Percentiles rank a stretch among this genome's conserved stretches.
Conservation (phyloP, 1,140 invertebrate genomes). For the Camponotus vicinus region DNA sequence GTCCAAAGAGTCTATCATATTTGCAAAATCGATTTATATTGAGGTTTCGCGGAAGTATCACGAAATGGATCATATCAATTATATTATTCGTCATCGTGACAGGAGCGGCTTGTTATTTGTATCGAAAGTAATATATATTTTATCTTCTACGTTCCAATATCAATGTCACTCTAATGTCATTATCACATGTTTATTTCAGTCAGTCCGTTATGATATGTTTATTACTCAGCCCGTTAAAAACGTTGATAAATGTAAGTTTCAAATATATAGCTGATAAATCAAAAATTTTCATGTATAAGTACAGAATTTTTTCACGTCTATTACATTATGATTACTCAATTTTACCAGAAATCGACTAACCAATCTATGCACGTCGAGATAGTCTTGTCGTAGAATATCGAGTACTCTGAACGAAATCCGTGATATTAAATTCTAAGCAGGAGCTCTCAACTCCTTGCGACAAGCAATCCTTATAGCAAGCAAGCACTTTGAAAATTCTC, state of each 20-base stretch:
- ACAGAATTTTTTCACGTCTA: background rate
- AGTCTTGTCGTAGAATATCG: conserved; percentile 11
- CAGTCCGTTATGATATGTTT: background rate
- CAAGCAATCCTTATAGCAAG: background rate
- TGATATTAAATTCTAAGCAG: background rate
- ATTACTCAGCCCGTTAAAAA: no score
- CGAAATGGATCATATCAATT: conserved; percentile 61
- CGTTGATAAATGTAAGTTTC: background rate
- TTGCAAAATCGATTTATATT: conserved; percentile 33
- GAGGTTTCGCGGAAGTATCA: background rate
- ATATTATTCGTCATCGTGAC: conserved; percentile 39
- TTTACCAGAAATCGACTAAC: conserved; percentile 5
- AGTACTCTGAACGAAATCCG: background rate
- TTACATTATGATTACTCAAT: background rate
- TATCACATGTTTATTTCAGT: no score
- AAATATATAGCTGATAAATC: background rate
- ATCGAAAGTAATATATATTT: conserved; percentile 56
- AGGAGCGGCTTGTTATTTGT: conserved; percentile 28
- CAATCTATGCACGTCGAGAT: conserved; percentile 36
- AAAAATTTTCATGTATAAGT: background rate
- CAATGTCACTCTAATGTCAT: background rate
- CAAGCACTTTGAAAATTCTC: background rate
- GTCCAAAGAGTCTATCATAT: background rate
- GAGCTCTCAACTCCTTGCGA: background rate
- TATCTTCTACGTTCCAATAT: background rate